Conservation (phyloP, 2,888 invertebrate species). For the Yponomeuta malinellus region DNA sequence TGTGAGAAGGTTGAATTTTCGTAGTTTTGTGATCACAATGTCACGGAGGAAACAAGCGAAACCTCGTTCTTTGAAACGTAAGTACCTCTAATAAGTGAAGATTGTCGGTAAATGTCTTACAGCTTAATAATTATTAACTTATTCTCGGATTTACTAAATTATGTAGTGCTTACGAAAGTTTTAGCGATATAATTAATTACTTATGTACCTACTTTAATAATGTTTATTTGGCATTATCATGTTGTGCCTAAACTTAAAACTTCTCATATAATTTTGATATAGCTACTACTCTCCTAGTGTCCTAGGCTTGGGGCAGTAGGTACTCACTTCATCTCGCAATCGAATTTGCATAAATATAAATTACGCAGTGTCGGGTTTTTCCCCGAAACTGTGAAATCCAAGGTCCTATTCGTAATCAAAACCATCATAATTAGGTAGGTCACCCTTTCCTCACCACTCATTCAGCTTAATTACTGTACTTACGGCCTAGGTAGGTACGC, state of each 20-base stretch:
- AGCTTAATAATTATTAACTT: too few species aligned
- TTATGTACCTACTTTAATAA: neutral
- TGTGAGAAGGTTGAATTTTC: neutral
- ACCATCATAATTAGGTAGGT: neutral
- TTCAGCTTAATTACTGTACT: neutral
- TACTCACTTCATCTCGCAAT: neutral
- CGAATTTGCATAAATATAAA: neutral
- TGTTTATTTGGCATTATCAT: neutral
- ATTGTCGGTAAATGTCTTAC: neutral
- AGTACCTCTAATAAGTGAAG: constrained; percentile 40
- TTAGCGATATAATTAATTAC: neutral
- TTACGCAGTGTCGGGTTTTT: too few species aligned
- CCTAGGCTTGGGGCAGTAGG: neutral
- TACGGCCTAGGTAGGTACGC: neutral
- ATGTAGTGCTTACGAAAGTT: too few species aligned
- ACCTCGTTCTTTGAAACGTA: constrained; percentile 82
- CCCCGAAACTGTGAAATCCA: too few species aligned
- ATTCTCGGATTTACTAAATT: too few species aligned
- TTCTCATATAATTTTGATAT: neutral
- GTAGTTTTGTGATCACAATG: constrained; percentile 52
- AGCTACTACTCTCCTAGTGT: neutral
- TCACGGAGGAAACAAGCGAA: constrained; percentile 83
- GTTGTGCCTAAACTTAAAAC: neutral
- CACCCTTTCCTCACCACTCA: neutral
- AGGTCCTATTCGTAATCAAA: neutral